These are phyloP conservation scores for Gadopsis bispinosus DNA, from an alignment of 2,797 vertebrate genomes.

Conservation along the genomic window DNA sequence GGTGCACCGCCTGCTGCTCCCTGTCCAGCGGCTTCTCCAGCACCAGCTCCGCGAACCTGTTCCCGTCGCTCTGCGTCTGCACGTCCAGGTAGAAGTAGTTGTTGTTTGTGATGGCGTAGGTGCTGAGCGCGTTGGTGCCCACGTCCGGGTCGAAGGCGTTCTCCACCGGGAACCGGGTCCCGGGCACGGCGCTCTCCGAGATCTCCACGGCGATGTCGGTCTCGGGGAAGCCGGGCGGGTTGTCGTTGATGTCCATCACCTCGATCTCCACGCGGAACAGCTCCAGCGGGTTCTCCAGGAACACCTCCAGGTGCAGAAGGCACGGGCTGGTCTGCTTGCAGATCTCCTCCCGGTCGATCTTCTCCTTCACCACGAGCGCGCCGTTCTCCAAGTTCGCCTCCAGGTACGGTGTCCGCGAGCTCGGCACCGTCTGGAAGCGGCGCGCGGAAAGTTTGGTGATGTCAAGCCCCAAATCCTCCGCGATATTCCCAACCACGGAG, in stretches of 20 bases:
- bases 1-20: slow-evolving; percentile 97
- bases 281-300: slow-evolving; percentile 96
- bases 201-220: slow-evolving; percentile 97
- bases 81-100: slow-evolving; percentile 97
- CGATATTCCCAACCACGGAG: slow-evolving; percentile 98
- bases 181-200: slow-evolving; percentile 97
- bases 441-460: slow-evolving; percentile 98
- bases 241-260: slow-evolving; percentile 98
- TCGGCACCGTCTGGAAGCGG: slow-evolving; percentile 95
- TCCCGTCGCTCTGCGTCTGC: slow-evolving; percentile 96
- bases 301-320: slow-evolving; percentile 96
- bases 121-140: slow-evolving; percentile 94
- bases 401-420: slow-evolving; percentile 94
- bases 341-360: slow-evolving; percentile 96
- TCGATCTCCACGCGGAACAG: slow-evolving; percentile 98
- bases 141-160: slow-evolving; percentile 98
- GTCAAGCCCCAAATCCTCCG: slow-evolving; percentile 98
- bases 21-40: slow-evolving; percentile 95
- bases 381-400: slow-evolving; percentile 97
- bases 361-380: slow-evolving; percentile 94
- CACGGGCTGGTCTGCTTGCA: slow-evolving; percentile 94
- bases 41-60: slow-evolving; percentile 96
- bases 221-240: slow-evolving; percentile 93
- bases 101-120: slow-evolving; percentile 96
- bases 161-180: slow-evolving; percentile 97